These are phyloP conservation scores for Eupithecia insigniata DNA, from an alignment of 2,888 invertebrate species.

Conservation along the genomic window DNA sequence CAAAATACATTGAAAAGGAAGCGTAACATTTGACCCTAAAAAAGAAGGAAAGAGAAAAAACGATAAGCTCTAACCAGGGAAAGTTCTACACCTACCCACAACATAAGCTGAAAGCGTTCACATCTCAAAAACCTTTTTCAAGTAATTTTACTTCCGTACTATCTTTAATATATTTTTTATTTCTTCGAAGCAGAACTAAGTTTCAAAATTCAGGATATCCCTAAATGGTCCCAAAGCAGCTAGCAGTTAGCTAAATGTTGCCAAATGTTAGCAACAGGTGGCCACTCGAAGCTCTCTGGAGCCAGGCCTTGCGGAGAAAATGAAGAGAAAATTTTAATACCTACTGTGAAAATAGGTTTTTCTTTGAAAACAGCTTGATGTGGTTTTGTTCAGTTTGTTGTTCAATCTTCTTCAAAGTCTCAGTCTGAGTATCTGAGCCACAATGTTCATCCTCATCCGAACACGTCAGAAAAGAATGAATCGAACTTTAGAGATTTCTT, in stretches of 20 bases:
- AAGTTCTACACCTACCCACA: too few relatives aligned
- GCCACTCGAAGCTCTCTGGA: not conserved
- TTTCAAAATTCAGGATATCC: not conserved
- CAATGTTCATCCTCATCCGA: not conserved
- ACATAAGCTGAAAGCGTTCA: too few relatives aligned
- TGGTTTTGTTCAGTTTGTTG: not conserved
- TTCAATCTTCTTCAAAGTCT: not conserved
- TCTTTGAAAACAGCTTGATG: not conserved
- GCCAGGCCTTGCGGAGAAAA: not conserved
- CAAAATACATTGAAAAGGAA: too few relatives aligned
- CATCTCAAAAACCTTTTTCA: too few relatives aligned
- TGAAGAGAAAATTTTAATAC: not conserved
- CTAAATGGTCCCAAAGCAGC: not conserved
- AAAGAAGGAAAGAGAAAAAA: too few relatives aligned
- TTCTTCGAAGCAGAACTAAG: too few relatives aligned
- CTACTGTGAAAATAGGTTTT: not conserved
- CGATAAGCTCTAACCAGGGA: too few relatives aligned
- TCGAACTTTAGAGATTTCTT: not conserved
- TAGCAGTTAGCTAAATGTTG: not conserved
- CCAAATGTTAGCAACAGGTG: conserved; percentile 6
- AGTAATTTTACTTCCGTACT: too few relatives aligned
- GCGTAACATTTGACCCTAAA: too few relatives aligned
- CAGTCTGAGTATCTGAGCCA: not conserved
- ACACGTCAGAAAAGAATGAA: not conserved
- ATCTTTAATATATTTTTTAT: too few relatives aligned